Evolutionary conservation across 2,797 vertebrate genomes (phyloP), one percentile per base, ranked within the genome.

Genomic region (Enteromius viviparus): DNA sequence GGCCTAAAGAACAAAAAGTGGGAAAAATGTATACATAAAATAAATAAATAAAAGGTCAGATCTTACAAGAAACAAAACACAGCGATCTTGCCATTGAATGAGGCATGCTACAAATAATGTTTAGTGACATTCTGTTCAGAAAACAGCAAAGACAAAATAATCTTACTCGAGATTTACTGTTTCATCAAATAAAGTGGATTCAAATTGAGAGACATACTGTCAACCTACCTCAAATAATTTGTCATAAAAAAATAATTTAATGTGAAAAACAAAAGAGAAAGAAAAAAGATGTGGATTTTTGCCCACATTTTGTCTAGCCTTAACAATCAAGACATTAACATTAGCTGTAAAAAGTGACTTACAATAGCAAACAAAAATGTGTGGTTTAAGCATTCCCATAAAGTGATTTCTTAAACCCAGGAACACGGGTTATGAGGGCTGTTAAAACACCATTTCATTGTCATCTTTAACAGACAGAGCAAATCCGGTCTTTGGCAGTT

Each of bases 1-100:
- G 84, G 90, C 93, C 98, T 99, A 84, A 4, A 86, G 82, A 21
- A 64, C 3, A 80, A 80, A 10, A 64, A 76, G 15, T 14, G 5
- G 60, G 60, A n/a, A 12, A 51, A 21, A 15, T n/a, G n/a, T n/a
- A n/a, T n/a, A n/a, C n/a, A n/a, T n/a, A n/a, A n/a, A n/a, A n/a
- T n/a, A n/a, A n/a, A n/a, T n/a, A n/a, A n/a, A n/a, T n/a, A n/a
- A 42, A 42, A 7, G 32, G 3, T 12, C 34, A 40, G 58, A 60
- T 29, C 23, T 60, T 23, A 60, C 10, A 26, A 26, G 23, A 9
- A 64, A 32, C 15, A 32, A 64, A 64, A 15, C 15, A 32, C 15
- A 34, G 19, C 21, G 32, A 4, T 37, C 10, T 21, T 66, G 17
- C 2, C n/a, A 42, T 4, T 42, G 21, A 21, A 68, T 42, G 5